A percentile compares a stretch with the other conserved stretches of the same genome.
These are phyloP conservation scores for Diploscapter pachys DNA, from an alignment of 1,140 invertebrate species.

Conservation along the genomic window DNA sequence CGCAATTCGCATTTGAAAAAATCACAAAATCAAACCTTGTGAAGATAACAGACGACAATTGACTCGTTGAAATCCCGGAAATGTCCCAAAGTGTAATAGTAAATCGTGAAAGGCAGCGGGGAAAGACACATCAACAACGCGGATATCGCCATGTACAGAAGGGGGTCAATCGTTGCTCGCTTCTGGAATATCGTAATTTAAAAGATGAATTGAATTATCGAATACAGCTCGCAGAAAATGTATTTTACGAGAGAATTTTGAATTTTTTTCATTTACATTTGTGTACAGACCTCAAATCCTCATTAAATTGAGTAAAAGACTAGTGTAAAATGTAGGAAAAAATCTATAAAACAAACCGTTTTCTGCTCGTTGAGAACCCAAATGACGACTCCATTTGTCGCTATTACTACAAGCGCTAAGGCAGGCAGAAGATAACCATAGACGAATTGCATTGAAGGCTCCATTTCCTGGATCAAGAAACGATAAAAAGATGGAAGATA, in stretches of 20 bases:
- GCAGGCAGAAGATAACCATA: conserved; percentile 34
- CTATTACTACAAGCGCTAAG: conserved; percentile 25
- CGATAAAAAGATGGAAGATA: background rate
- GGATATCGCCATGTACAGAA: conserved; percentile 37
- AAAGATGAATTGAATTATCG: background rate
- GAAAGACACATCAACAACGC: conserved; percentile 36
- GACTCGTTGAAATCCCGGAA: conserved; percentile 29
- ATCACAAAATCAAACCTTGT: conserved; percentile 16
- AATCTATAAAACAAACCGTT: conserved; percentile 15
- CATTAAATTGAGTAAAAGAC: too few relatives aligned
- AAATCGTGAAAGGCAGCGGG: conserved; percentile 38
- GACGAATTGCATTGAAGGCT: conserved; percentile 25
- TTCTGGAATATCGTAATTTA: conserved; percentile 25
- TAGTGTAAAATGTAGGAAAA: too few relatives aligned
- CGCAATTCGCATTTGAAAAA: too few relatives aligned
- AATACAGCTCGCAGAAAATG: too few relatives aligned
- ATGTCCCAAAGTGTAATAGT: conserved; percentile 38
- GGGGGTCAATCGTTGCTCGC: conserved; percentile 37
- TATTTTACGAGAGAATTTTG: too few relatives aligned
- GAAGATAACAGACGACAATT: conserved; percentile 29
- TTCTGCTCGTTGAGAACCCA: conserved; percentile 34
- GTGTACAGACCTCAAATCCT: background rate
- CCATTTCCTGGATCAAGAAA: conserved; percentile 16
- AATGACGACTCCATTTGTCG: conserved; percentile 33
- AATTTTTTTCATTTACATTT: background rate